Evolutionary conservation across 2,797 vertebrate species (phyloP).

Genomic region (Tauraco hartlaubi): DNA sequence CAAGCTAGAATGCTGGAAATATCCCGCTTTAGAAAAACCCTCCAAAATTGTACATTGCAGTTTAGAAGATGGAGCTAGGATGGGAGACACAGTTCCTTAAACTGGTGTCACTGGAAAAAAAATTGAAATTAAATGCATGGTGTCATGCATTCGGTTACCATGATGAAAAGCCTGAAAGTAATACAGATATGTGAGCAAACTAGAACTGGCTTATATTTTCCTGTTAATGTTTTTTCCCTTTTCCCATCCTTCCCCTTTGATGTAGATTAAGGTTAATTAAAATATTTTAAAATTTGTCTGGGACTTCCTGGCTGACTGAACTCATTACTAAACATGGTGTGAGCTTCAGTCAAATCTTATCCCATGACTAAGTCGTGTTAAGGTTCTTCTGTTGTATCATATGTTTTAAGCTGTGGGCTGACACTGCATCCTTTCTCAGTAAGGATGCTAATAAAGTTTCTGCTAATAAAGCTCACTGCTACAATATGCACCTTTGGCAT

Average conservation of each 20-base stretch:
- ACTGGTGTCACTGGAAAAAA: no score
- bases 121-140: neutral
- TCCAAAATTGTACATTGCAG: accelerated
- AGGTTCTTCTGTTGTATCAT: neutral
- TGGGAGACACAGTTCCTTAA: neutral
- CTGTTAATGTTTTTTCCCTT: neutral
- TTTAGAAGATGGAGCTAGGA: neutral
- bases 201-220: neutral
- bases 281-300: neutral
- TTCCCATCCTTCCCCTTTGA: neutral
- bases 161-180: neutral
- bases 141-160: neutral
- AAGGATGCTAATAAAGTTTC: neutral
- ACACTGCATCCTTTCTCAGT: neutral
- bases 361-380: neutral
- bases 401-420: neutral
- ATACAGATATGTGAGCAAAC: neutral
- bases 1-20: neutral
- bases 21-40: neutral
- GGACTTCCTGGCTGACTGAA: neutral
- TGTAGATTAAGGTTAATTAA: neutral
- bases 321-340: neutral
- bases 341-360: neutral
- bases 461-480: neutral
- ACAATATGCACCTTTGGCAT: neutral